Conservation (phyloP, 2,888 invertebrate species). For the Gordius sp. region DNA sequence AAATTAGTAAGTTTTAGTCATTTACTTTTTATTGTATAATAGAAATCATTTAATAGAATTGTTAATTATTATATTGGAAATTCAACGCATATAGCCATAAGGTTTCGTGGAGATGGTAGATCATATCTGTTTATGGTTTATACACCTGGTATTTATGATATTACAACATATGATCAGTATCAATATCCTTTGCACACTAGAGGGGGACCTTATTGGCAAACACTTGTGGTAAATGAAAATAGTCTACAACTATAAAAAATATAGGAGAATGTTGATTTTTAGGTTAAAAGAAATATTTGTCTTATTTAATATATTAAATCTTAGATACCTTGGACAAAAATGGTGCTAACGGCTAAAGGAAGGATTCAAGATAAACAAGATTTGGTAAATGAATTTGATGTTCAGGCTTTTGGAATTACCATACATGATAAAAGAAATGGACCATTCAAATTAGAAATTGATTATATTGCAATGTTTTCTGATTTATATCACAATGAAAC, state of each 20-base stretch:
- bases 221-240: conserved; percentile 39
- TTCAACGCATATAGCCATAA: not conserved
- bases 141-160: conserved; percentile 47
- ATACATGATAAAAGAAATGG: conserved; percentile 52
- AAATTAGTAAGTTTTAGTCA: no score
- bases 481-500: conserved; percentile 54
- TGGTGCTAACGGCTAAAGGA: conserved; percentile 53
- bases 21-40: no score
- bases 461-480: conserved; percentile 58
- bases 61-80: not conserved
- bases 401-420: conserved; percentile 47
- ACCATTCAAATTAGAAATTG: conserved; percentile 60
- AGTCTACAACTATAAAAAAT: not conserved
- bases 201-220: conserved; percentile 96
- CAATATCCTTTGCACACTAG: conserved; percentile 62
- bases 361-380: conserved; percentile 53
- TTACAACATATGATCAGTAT: conserved; percentile 64
- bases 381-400: conserved; percentile 38
- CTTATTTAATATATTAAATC: not conserved
- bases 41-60: conserved; percentile 3
- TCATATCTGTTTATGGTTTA: conserved; percentile 55
- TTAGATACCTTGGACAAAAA: conserved; percentile 32
- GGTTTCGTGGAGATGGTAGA: conserved; percentile 60
- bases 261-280: not conserved
- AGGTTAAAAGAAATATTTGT: not conserved